A percentile compares a stretch with the other conserved stretches of the same genome.
Conservation (phyloP, 2,888 invertebrate genomes). For the Clostera curtula region DNA sequence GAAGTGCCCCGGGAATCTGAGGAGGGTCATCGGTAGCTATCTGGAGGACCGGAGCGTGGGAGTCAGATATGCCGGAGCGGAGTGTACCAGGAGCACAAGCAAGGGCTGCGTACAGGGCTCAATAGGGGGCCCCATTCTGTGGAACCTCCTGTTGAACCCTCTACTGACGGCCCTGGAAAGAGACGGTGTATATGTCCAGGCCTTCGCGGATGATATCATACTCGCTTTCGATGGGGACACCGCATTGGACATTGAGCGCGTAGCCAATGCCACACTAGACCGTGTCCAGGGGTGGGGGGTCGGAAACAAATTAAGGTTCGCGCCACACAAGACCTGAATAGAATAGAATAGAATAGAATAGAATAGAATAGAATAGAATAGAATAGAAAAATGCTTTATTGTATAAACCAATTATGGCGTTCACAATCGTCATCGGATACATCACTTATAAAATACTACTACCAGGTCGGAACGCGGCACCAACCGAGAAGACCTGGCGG, state of each 20-base stretch:
- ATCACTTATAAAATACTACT: too few species aligned
- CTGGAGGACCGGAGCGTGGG: neutral
- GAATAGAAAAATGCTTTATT: too few species aligned
- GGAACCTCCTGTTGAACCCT: constrained; percentile 11
- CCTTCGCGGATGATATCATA: constrained; percentile 7
- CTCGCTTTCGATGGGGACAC: constrained; percentile 6
- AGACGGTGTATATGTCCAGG: neutral
- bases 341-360: too few species aligned
- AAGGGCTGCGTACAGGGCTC: constrained; percentile 13
- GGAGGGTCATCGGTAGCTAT: constrained; percentile 1
- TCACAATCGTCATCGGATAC: too few species aligned
- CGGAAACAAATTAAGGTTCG: constrained; percentile 4
- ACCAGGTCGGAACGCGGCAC: too few species aligned
- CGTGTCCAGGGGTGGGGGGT: constrained; percentile 6
- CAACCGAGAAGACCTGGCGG: too few species aligned
- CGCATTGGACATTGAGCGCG: constrained; percentile 4
- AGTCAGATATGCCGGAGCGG: constrained; percentile 4
- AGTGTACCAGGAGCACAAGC: neutral
- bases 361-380: too few species aligned
- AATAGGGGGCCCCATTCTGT: constrained; percentile 9
- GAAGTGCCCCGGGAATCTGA: constrained; percentile 1
- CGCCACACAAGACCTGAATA: constrained; percentile 2
- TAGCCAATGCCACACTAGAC: constrained; percentile 6
- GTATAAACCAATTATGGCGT: too few species aligned
- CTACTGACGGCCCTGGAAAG: constrained; percentile 1